Conservation (phyloP, 2,113 vertebrate species). For the Noturus placidus region DNA sequence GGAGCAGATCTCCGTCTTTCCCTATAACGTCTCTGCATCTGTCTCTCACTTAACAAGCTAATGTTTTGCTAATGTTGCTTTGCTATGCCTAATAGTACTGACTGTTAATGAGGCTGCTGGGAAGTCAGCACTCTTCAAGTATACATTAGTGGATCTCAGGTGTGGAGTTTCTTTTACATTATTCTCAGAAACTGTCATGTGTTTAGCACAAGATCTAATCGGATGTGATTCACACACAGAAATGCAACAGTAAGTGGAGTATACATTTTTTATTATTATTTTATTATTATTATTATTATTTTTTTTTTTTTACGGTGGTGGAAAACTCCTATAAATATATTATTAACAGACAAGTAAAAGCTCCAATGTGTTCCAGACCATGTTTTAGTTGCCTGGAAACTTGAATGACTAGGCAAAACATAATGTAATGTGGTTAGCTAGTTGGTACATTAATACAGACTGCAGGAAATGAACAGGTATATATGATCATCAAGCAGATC, state of each 20-base stretch:
- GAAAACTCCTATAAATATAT: background rate
- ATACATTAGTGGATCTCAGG: background rate
- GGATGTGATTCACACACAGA: background rate
- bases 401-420: background rate
- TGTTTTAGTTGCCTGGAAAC: slow-evolving; percentile 7
- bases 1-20: background rate
- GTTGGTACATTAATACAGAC: background rate
- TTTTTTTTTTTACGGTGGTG: background rate
- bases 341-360: background rate
- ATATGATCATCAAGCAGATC: background rate
- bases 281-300: too few species aligned
- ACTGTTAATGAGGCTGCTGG: background rate
- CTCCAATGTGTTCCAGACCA: background rate
- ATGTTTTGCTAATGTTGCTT: slow-evolving; percentile 1
- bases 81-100: background rate
- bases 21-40: background rate
- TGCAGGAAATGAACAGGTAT: background rate
- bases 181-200: background rate
- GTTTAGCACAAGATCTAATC: background rate
- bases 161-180: background rate
- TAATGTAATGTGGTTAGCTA: background rate
- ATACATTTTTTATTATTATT: too few species aligned
- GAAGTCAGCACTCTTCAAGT: background rate
- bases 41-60: slow-evolving; percentile 9
- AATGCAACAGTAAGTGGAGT: background rate